A percentile compares a stretch with the other conserved stretches of the same genome.
Conservation (phyloP, 2,888 invertebrate genomes). For the Pachydiplax longipennis region DNA sequence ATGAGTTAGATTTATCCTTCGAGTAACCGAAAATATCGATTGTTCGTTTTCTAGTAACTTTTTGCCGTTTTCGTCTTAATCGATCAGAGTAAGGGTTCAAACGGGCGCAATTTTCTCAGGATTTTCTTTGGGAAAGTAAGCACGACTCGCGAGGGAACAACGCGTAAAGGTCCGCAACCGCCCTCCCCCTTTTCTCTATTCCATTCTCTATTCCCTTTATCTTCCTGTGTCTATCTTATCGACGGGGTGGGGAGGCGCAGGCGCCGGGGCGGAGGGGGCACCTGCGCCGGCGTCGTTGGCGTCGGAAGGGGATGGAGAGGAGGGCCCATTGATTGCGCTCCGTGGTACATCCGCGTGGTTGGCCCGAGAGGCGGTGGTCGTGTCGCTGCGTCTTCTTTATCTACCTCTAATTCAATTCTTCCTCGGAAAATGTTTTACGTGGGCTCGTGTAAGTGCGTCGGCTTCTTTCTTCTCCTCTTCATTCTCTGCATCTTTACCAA, state of each 20-base stretch:
- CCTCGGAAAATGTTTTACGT: conserved; percentile 22
- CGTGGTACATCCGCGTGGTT: not conserved
- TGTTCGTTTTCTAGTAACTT: too few species aligned
- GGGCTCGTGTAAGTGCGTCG: not conserved
- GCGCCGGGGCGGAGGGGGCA: not conserved
- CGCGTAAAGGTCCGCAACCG: too few species aligned
- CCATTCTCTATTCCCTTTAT: not conserved
- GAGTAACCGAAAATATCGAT: too few species aligned
- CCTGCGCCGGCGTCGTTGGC: not conserved
- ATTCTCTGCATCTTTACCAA: too few species aligned
- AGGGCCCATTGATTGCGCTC: not conserved
- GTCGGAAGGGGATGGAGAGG: not conserved
- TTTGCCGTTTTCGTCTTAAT: too few species aligned
- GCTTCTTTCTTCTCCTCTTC: not conserved
- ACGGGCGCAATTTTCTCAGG: too few species aligned
- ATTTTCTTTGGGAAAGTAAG: too few species aligned
- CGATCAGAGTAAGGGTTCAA: too few species aligned
- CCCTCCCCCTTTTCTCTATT: not conserved
- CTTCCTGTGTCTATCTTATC: not conserved
- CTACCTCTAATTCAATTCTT: not conserved
- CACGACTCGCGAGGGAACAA: too few species aligned
- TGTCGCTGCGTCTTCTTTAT: not conserved
- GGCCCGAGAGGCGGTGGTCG: not conserved
- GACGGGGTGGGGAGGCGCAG: not conserved
- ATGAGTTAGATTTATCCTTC: too few species aligned